These are phyloP conservation scores for Orestias chungarensis DNA, from an alignment of 2,797 vertebrate genomes.

Conservation along the genomic window DNA sequence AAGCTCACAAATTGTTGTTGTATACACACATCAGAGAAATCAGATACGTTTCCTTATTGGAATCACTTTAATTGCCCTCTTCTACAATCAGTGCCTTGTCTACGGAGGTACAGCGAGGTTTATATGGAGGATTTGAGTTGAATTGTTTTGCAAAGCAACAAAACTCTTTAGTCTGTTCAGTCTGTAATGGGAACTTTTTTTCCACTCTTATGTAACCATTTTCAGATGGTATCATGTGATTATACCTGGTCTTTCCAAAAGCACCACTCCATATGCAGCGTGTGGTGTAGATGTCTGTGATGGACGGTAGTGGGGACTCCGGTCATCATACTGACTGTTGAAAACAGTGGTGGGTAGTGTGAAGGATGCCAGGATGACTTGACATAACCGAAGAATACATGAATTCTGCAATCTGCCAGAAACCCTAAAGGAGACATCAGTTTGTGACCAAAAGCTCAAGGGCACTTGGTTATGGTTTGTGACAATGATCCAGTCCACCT, in stretches of 20 bases:
- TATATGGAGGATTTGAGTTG: background rate
- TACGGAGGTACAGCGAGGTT: background rate
- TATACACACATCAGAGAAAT: constrained; percentile 1
- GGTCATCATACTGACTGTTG: too few relatives aligned
- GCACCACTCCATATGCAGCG: too few relatives aligned
- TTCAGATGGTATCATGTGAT: background rate
- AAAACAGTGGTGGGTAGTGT: too few relatives aligned
- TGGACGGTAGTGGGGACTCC: too few relatives aligned
- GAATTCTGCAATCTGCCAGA: background rate
- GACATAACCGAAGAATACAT: background rate
- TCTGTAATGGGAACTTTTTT: background rate
- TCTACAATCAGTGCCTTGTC: background rate
- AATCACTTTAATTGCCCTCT: constrained; percentile 2
- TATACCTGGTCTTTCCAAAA: background rate
- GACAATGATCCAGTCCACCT: background rate
- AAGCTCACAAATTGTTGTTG: background rate
- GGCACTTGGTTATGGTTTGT: too few relatives aligned
- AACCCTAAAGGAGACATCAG: background rate
- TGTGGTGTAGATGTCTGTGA: too few relatives aligned
- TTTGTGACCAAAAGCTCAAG: background rate
- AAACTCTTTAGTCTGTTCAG: background rate
- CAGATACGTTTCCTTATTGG: background rate
- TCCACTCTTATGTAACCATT: background rate
- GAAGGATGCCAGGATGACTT: background rate
- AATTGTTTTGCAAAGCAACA: constrained; percentile 4